Conservation (phyloP, 2,797 vertebrate genomes). For the Sebastes taczanowskii region DNA sequence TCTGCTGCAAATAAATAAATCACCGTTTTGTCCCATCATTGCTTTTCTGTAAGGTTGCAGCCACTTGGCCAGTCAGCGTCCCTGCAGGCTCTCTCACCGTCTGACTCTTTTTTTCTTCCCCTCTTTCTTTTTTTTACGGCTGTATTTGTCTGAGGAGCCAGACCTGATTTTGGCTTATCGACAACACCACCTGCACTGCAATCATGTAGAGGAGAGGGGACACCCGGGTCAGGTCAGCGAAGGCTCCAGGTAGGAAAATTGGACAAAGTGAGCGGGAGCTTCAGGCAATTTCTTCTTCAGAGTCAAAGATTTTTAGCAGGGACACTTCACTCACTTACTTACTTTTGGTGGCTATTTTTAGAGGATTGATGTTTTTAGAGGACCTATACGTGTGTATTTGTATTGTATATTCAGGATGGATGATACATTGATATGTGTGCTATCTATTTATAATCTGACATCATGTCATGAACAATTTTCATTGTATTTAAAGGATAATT, state of each 20-base stretch:
- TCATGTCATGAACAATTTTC: not conserved
- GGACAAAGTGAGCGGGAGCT: conserved; percentile 29
- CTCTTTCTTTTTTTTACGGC: not conserved
- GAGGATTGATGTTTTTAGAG: not conserved
- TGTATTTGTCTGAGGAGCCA: conserved; percentile 55
- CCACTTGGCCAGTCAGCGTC: conserved; percentile 29
- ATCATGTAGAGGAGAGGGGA: conserved; percentile 46
- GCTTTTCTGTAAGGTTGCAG: conserved; percentile 37
- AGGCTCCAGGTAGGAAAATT: conserved; percentile 18
- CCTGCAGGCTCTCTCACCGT: conserved; percentile 19
- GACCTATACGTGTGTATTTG: not conserved
- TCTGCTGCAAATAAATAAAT: conserved; percentile 49
- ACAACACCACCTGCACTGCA: conserved; percentile 63
- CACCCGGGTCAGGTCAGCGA: conserved; percentile 40
- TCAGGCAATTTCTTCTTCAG: conserved; percentile 13
- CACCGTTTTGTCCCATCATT: conserved; percentile 32
- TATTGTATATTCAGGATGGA: not conserved
- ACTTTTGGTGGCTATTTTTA: not conserved
- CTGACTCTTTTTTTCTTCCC: not conserved
- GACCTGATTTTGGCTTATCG: conserved; percentile 67
- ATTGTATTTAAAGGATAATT: fast-evolving
- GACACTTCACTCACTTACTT: not conserved
- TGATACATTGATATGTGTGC: not conserved
- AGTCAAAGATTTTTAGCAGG: conserved; percentile 26
- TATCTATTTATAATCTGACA: not conserved